Evolutionary conservation across 2,888 invertebrate species (phyloP).

Genomic region (Ypsolopha sequella): DNA sequence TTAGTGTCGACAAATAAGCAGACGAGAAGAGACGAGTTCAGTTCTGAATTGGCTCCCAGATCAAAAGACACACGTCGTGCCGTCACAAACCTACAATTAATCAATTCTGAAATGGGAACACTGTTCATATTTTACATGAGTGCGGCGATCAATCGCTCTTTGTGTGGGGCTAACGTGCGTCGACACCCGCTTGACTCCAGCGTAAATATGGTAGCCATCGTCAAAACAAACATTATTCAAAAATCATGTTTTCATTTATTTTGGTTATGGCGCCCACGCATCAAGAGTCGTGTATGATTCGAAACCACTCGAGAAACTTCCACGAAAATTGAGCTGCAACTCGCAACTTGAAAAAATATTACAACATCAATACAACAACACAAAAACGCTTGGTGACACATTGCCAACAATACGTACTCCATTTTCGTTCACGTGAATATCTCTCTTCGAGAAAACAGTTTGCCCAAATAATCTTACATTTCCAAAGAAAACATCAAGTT

Average conservation of each 20-base stretch:
- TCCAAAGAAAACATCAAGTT: conserved; percentile 13
- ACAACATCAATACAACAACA: no score
- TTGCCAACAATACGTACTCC: no score
- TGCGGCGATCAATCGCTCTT: conserved; percentile 53
- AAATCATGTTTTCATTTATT: conserved; percentile 56
- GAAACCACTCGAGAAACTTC: no score
- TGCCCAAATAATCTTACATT: conserved; percentile 2
- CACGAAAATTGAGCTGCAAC: no score
- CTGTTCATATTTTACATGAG: conserved; percentile 49
- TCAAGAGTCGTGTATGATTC: conserved; percentile 27
- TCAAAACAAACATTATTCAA: conserved; percentile 64
- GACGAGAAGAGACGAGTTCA: conserved; percentile 19
- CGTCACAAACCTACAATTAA: conserved; percentile 47
- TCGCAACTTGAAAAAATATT: no score
- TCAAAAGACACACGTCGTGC: conserved; percentile 28
- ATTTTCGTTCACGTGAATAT: no score
- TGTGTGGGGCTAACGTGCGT: conserved; percentile 60
- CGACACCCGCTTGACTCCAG: conserved; percentile 35
- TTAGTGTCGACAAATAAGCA: conserved; percentile 38
- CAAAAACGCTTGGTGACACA: no score
- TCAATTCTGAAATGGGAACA: conserved; percentile 57
- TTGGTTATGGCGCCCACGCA: conserved; percentile 51
- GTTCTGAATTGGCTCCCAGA: conserved; percentile 44
- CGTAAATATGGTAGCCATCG: conserved; percentile 47
- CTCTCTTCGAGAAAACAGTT: neutral